These are phyloP conservation scores for Panorpa germanica DNA, from an alignment of 2,888 invertebrate genomes.

Conservation along the genomic window DNA sequence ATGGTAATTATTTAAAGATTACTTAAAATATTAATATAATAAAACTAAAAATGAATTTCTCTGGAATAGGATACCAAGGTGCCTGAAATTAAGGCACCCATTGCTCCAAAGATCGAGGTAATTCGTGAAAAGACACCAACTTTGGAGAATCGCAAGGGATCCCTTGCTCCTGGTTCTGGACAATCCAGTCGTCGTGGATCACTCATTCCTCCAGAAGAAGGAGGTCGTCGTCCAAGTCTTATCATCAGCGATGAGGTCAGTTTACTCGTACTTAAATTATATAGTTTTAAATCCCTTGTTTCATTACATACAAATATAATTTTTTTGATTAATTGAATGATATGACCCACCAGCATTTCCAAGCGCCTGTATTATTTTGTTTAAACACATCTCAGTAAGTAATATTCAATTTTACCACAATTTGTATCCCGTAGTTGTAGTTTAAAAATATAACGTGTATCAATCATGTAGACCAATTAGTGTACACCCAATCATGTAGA, in stretches of 20 bases:
- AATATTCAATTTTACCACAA: too few species aligned
- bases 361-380: too few species aligned
- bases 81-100: slow-evolving; percentile 52
- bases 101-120: slow-evolving; percentile 72
- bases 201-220: slow-evolving; percentile 71
- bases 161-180: slow-evolving; percentile 45
- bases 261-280: slow-evolving; percentile 15
- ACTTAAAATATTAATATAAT: too few species aligned
- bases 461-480: too few species aligned
- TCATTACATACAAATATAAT: slow-evolving; percentile 7
- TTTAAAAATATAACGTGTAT: too few species aligned
- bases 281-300: slow-evolving; percentile 10
- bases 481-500: too few species aligned
- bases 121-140: slow-evolving; percentile 59
- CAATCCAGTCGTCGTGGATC: slow-evolving; percentile 61
- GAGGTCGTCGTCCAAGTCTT: slow-evolving; percentile 71
- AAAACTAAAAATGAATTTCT: too few species aligned
- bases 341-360: too few species aligned
- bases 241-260: slow-evolving; percentile 90
- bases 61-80: slow-evolving; percentile 31
- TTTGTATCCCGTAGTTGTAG: too few species aligned
- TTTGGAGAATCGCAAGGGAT: slow-evolving; percentile 50
- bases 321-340: too few species aligned
- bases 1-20: too few species aligned
- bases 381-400: too few species aligned